These are phyloP conservation scores for Bombus breviceps DNA, from an alignment of 1,140 invertebrate genomes.

Conservation along the genomic window DNA sequence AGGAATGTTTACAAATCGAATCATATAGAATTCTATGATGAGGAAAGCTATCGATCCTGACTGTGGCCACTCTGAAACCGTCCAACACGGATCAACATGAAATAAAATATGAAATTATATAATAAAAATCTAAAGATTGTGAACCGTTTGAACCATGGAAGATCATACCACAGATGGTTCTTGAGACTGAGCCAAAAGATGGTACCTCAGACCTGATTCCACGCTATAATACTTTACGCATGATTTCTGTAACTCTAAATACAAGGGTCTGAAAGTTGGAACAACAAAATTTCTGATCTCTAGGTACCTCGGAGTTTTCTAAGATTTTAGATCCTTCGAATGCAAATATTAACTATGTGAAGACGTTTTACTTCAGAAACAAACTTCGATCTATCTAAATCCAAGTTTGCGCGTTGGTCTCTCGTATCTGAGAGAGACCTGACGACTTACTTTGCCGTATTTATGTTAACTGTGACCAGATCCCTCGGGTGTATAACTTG, in stretches of 20 bases:
- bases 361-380: constrained; percentile 9
- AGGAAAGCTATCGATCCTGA: no score
- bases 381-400: constrained; percentile 61
- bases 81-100: no score
- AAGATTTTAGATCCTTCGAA: neutral
- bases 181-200: neutral
- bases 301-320: no score
- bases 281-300: no score
- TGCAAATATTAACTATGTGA: neutral
- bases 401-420: constrained; percentile 24
- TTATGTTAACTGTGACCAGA: neutral
- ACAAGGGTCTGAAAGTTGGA: neutral
- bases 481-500: neutral
- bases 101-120: no score
- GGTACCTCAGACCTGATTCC: neutral
- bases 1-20: no score
- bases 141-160: neutral
- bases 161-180: neutral
- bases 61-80: no score
- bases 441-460: neutral
- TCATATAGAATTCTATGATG: no score
- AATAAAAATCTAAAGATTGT: neutral
- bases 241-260: neutral
- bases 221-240: neutral
- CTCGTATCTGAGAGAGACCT: neutral